phyloP scores from a whole-genome alignment of 2,888 invertebrate genomes.

The Hirudinaria manillensis region DNA sequence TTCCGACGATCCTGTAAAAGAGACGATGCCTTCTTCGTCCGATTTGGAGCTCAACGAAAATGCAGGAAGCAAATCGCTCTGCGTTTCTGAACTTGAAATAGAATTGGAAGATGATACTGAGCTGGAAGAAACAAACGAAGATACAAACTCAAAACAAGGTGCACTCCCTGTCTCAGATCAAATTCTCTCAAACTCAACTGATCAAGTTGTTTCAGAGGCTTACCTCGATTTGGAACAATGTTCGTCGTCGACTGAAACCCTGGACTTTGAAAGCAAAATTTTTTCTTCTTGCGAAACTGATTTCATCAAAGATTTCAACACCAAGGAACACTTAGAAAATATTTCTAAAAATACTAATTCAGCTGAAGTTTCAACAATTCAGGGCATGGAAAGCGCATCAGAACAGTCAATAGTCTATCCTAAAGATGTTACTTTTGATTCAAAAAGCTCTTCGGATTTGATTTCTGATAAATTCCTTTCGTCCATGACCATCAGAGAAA shows the following conservation, averaged over 20 bases:
- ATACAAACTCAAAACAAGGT: neutral
- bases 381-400: too few species aligned
- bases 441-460: too few species aligned
- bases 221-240: neutral
- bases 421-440: too few species aligned
- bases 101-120: neutral
- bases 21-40: neutral
- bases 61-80: neutral
- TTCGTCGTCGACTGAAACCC: neutral
- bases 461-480: too few species aligned
- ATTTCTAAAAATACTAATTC: too few species aligned
- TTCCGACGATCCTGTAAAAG: neutral
- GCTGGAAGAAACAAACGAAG: neutral
- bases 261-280: too few species aligned
- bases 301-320: neutral
- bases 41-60: neutral
- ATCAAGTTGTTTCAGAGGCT: neutral
- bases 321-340: neutral
- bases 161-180: neutral
- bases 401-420: too few species aligned
- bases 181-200: neutral
- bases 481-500: too few species aligned
- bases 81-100: neutral
- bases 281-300: neutral
- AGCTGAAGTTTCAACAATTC: too few species aligned